Evolutionary conservation across 2,888 invertebrate species (phyloP).

Genomic region (Zonitis immaculata): DNA sequence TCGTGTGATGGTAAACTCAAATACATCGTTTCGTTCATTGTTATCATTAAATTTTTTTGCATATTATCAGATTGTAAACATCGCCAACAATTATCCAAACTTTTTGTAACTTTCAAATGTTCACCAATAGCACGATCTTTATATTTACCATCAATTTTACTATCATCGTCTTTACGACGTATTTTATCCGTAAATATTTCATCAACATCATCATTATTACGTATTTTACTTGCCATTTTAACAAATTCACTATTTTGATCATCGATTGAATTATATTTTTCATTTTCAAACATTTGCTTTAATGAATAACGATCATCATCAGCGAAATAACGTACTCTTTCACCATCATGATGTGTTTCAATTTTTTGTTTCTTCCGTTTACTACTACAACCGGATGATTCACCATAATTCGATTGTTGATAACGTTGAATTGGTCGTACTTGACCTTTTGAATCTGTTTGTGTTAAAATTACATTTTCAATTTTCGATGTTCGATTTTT

Average conservation of each 20-base stretch:
- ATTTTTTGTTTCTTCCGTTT: constrained; percentile 54
- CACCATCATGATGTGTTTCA: constrained; percentile 68
- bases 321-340: constrained; percentile 77
- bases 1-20: constrained; percentile 74
- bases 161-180: constrained; percentile 58
- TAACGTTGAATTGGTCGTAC: constrained; percentile 57
- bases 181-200: constrained; percentile 81
- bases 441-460: constrained; percentile 63
- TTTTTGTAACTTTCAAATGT: constrained; percentile 63
- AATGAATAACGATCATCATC: constrained; percentile 87
- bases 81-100: constrained; percentile 73
- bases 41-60: constrained; percentile 79
- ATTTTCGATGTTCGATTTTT: constrained; percentile 35
- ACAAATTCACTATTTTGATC: constrained; percentile 79
- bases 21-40: constrained; percentile 78
- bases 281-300: constrained; percentile 77
- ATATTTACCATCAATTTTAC: constrained; percentile 59
- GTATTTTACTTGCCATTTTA: constrained; percentile 63
- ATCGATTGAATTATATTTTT: constrained; percentile 73
- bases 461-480: constrained; percentile 62
- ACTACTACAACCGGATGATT: constrained; percentile 48
- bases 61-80: constrained; percentile 79
- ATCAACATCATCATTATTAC: constrained; percentile 71
- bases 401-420: constrained; percentile 45
- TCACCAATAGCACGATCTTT: constrained; percentile 66